Base-by-base conservation (phyloP, 2,797 vertebrate species). In the Apogon talboti region DNA sequence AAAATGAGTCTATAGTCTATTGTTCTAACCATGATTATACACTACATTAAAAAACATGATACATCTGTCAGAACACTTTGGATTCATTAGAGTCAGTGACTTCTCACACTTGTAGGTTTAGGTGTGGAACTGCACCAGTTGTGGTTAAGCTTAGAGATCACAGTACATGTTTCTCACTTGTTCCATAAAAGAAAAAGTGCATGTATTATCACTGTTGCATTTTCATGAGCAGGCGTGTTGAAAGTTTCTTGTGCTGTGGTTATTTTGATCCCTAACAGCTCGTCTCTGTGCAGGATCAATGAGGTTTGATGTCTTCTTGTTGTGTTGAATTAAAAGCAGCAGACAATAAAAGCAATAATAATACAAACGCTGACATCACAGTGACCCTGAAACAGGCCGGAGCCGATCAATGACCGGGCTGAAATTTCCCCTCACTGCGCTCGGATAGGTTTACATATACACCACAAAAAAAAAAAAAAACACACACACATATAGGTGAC, bases 311-410 rank as follows among this genome's bases (percentile, higher is more conserved):
- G 76, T 86, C 75, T 10, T 48, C 28, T 11, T 79, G 83, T 82
- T 84, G 82, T 82, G 82, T 79, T 49, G 72, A 73, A 81, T 74
- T 63, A 82, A 83, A 84, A 86, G 74, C 78, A 64, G 78, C 73
- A 71, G 77, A 87, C 80, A 62, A 86, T 82, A 83, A 86, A 82
- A 76, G 74, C 76, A 78, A 88, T 82, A 88, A 87, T 74, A 86
- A 87, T 55, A 87, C 81, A 83, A 86, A 83, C 52, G 79, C 77
- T 86, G 87, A 87, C 82, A 90, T 89, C 88, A 87, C 75, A 74
- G 73, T 85, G 86, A 89, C 83, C 81, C 82, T 76, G 83, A 76
- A 64, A 70, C 66, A 21, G 81, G 41, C 73, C 46, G 56, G 35
- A 42, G 30, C 46, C 0, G 3, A 83, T 89, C 89, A 33, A 91